These are phyloP conservation scores for Sminthurides bifidus DNA, from an alignment of 1,140 invertebrate species.

Conservation along the genomic window DNA sequence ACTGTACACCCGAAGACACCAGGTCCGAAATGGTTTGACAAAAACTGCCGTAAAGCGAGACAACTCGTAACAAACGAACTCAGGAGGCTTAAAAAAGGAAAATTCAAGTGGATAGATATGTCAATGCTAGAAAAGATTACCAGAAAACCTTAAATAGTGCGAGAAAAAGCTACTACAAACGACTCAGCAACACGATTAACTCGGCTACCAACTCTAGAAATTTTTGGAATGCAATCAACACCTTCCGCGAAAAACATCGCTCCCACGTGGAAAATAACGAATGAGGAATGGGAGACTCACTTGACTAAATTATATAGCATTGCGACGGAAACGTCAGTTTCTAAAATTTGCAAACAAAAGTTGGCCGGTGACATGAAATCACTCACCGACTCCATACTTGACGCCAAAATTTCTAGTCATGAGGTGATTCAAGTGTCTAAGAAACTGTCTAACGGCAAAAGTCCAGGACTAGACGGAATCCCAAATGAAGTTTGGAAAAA, in stretches of 20 bases:
- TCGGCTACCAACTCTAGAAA: neutral
- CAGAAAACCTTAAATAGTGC: neutral
- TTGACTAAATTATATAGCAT: neutral
- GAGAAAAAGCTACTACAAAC: neutral
- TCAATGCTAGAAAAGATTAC: neutral
- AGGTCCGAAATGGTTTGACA: conserved; percentile 1
- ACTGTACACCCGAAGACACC: too few species aligned
- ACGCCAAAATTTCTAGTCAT: neutral
- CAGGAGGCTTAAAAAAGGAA: neutral
- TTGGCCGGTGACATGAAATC: neutral
- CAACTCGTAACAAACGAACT: neutral
- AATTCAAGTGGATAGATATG: neutral
- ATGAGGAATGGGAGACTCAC: neutral
- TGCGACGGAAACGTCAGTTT: neutral
- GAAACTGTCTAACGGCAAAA: conserved; percentile 27
- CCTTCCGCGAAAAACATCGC: neutral
- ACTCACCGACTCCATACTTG: neutral
- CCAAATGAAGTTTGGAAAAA: conserved; percentile 29
- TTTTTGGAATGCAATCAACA: neutral
- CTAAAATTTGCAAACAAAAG: neutral
- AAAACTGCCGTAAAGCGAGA: neutral
- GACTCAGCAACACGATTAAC: neutral
- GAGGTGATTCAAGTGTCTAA: conserved; percentile 16
- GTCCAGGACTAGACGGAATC: conserved; percentile 31
- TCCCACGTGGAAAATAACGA: neutral